These are phyloP conservation scores for Orius insidiosus DNA, from an alignment of 1,140 invertebrate species.

Conservation along the genomic window DNA sequence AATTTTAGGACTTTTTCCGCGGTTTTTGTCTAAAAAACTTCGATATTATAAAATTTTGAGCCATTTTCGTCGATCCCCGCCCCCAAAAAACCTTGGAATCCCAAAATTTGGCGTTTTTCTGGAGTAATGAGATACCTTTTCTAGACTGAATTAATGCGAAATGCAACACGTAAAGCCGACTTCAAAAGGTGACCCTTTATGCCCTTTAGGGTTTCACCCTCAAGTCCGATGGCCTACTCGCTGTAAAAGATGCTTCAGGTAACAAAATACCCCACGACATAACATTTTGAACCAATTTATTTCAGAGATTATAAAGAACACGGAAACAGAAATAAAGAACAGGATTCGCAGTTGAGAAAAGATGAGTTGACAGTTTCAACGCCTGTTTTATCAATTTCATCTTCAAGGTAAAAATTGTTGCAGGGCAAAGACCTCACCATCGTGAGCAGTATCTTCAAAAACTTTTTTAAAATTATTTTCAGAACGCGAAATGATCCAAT, in stretches of 20 bases:
- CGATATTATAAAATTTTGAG: too few species aligned
- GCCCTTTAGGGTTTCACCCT: constrained; percentile 82
- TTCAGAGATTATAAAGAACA: constrained; percentile 75
- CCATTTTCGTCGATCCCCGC: too few species aligned
- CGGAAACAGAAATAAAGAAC: constrained; percentile 44
- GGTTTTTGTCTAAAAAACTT: too few species aligned
- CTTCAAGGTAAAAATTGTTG: too few species aligned
- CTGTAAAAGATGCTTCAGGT: constrained; percentile 82
- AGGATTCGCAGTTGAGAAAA: constrained; percentile 26
- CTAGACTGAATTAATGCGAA: constrained; percentile 16
- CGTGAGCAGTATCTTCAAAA: too few species aligned
- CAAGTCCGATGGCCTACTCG: constrained; percentile 83
- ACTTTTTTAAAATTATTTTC: too few species aligned
- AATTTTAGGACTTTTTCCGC: too few species aligned
- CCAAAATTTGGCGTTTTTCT: too few species aligned
- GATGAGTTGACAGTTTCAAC: constrained; percentile 61
- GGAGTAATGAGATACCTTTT: neutral
- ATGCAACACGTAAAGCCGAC: constrained; percentile 69
- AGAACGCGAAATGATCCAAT: constrained; percentile 2
- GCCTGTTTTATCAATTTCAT: constrained; percentile 39
- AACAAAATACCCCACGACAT: constrained; percentile 18
- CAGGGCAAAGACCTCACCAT: too few species aligned
- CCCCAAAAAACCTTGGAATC: too few species aligned
- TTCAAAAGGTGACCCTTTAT: constrained; percentile 65
- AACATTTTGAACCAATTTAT: too few species aligned